Conservation (phyloP, 2,113 vertebrate species). For the Mustela lutreola region DNA sequence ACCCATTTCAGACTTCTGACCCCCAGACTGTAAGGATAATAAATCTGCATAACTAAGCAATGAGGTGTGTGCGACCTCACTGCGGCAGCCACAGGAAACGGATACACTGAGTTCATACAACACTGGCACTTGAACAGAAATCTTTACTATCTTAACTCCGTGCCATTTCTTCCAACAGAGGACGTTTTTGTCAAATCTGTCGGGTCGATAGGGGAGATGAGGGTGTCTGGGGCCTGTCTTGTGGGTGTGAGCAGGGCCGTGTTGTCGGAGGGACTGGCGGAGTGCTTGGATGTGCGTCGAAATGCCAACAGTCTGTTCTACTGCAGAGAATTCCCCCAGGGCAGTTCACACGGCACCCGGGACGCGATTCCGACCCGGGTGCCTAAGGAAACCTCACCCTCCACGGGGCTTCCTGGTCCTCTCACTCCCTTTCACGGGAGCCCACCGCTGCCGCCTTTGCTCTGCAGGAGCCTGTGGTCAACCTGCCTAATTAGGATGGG, state of each 20-base stretch:
- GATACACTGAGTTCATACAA: neutral
- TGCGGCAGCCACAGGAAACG: neutral
- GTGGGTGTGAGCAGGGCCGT: neutral
- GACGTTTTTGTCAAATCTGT: neutral
- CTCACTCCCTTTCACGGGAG: neutral
- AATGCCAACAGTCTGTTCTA: neutral
- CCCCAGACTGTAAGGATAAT: neutral
- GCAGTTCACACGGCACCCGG: neutral
- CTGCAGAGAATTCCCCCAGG: neutral
- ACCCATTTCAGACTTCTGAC: neutral
- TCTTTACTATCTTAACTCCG: neutral
- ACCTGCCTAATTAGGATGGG: conserved; percentile 52
- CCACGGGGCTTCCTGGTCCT: neutral
- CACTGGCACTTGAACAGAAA: neutral
- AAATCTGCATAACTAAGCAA: neutral
- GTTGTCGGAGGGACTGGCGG: neutral
- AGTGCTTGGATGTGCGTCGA: neutral
- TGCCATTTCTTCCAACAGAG: neutral
- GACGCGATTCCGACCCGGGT: neutral
- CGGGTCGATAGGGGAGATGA: neutral
- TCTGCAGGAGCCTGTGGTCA: conserved; percentile 43
- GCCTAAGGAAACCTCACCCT: neutral
- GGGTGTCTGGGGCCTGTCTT: neutral
- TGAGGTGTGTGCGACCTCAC: neutral
- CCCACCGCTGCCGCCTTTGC: neutral